phyloP scores from a whole-genome alignment of 2,113 vertebrate species.

The Laticauda colubrina region DNA sequence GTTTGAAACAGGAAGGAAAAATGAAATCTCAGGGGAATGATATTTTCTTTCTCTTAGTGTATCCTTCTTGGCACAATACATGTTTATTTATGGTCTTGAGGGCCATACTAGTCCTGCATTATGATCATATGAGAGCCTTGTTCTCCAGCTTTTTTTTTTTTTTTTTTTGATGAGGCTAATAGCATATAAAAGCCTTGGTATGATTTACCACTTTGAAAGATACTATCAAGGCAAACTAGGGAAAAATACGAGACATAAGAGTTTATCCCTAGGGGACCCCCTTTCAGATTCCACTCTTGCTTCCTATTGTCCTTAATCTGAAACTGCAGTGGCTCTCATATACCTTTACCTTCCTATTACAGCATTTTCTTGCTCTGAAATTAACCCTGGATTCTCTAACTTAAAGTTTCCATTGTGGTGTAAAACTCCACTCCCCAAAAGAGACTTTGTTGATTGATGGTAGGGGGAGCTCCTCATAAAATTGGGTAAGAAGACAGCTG shows the following conservation, averaged over 20 bases:
- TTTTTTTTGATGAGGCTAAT: conserved; percentile 51
- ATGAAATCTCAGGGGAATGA: conserved; percentile 44
- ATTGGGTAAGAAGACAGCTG: not conserved
- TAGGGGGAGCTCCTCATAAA: not conserved
- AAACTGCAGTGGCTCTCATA: conserved; percentile 8
- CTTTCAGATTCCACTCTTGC: not conserved
- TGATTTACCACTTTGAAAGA: conserved; percentile 41
- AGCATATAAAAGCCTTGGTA: conserved; percentile 26
- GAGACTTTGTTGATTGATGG: not conserved
- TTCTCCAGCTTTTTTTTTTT: conserved; percentile 16
- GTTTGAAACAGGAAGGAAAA: conserved; percentile 42
- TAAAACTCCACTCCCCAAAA: not conserved
- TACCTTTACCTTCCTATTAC: conserved; percentile 2
- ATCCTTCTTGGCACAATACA: conserved; percentile 29
- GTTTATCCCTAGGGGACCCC: not conserved
- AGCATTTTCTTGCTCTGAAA: conserved; percentile 3
- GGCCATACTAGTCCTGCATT: conserved; percentile 11
- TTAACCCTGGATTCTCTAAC: not conserved
- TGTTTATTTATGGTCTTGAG: conserved; percentile 43
- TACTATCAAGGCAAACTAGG: conserved; percentile 31
- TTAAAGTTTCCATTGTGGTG: not conserved
- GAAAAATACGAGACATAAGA: conserved; percentile 15
- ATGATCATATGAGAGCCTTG: conserved; percentile 22
- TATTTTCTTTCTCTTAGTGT: not conserved
- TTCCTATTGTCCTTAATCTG: not conserved